phyloP scores from a whole-genome alignment of 2,797 vertebrate species.

The Iguana delicatissima region DNA sequence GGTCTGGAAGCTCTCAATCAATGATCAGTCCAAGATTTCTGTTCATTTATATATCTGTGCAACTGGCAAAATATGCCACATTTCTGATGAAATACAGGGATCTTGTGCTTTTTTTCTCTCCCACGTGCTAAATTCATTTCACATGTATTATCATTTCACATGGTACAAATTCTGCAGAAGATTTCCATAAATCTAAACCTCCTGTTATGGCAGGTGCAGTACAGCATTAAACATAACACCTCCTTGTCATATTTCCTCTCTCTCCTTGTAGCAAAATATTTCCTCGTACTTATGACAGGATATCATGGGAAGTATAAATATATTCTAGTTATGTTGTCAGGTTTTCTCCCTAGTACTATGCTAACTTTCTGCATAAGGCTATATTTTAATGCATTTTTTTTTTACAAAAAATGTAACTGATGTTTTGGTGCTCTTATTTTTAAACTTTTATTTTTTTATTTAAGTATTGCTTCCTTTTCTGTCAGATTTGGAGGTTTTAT shows the following conservation, averaged over 20 bases:
- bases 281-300: background rate
- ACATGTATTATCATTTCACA: constrained; percentile 11
- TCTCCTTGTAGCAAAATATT: background rate
- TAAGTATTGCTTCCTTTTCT: background rate
- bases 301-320: background rate
- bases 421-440: background rate
- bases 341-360: background rate
- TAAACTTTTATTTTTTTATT: background rate
- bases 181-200: background rate
- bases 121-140: constrained; percentile 14
- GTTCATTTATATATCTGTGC: constrained; percentile 15
- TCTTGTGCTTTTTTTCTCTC: background rate
- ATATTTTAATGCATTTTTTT: background rate
- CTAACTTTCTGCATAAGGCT: background rate
- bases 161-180: background rate
- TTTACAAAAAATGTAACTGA: background rate
- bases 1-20: constrained; percentile 4
- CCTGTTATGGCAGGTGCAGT: background rate
- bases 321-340: background rate
- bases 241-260: background rate
- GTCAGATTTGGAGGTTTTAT: too few species aligned
- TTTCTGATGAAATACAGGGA: constrained; percentile 1
- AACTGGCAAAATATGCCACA: background rate
- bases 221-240: background rate
- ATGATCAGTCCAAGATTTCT: background rate